phyloP scores from a whole-genome alignment of 1,140 invertebrate genomes.

The Cepaea nemoralis region DNA sequence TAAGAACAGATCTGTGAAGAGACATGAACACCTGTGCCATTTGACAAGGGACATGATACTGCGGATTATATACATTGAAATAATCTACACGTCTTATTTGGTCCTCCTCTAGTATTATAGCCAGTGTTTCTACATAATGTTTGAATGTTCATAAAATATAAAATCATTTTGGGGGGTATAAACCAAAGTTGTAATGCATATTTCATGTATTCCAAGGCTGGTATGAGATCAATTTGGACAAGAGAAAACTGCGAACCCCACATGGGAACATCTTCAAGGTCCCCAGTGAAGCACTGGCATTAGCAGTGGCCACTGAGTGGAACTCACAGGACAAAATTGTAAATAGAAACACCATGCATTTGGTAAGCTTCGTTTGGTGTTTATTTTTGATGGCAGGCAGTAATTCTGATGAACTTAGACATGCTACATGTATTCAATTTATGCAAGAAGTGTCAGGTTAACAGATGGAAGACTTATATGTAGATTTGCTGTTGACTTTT shows the following conservation, averaged over 20 bases:
- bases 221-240: slow-evolving; percentile 84
- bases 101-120: too few species aligned
- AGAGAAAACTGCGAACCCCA: slow-evolving; percentile 89
- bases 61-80: too few species aligned
- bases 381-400: not conserved
- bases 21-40: too few species aligned
- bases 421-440: too few species aligned
- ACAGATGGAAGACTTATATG: too few species aligned
- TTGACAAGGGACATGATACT: too few species aligned
- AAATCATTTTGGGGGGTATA: not conserved
- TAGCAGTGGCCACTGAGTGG: slow-evolving; percentile 93
- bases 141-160: not conserved
- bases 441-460: too few species aligned
- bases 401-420: too few species aligned
- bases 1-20: too few species aligned
- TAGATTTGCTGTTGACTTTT: too few species aligned
- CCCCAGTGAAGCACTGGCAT: slow-evolving; percentile 87
- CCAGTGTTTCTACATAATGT: not conserved
- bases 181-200: too few species aligned
- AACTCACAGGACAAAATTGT: slow-evolving; percentile 84
- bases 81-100: too few species aligned
- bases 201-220: slow-evolving; percentile 53
- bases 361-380: slow-evolving; percentile 76
- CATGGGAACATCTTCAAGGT: slow-evolving; percentile 83
- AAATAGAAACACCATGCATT: slow-evolving; percentile 86